Base-by-base conservation (phyloP, 1,140 invertebrate genomes). In the Drosophila arawakana region DNA sequence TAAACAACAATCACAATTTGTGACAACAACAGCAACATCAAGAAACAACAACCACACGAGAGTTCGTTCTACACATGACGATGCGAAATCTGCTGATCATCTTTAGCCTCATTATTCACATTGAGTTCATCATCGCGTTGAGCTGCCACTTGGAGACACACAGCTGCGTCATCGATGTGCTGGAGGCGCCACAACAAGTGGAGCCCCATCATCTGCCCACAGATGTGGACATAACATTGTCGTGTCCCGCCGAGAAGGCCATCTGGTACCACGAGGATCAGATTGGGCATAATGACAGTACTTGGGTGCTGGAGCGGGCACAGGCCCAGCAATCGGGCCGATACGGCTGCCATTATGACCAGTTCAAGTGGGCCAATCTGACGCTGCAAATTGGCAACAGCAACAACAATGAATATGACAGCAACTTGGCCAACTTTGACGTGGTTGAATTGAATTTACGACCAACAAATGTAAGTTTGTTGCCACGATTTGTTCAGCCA, bases 1-100 rank as follows among this genome's bases (percentile, higher is more conserved):
- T 5, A 30, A 30, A 30, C 25, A 30, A 30, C 25, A 30, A 30
- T 30, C 25, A 30, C 25, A 30, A 5, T 30, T 5, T 30, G 25
- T 30, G 25, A 30, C 25, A 30, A 30, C 59, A 75, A 71, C 52
- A 61, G 44, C 66, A 71, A 74, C 55, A 43, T 30, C 70, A 74
- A 74, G 47, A 70, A 44, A n/a, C 58, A 34, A 2, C 15, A 55
- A 18, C 21, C 21, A 44, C 21, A 54, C 54, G 4, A 55, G 50
- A 21, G 43, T 63, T 59, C 60, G 43, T 63, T 59, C 68, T 54
- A 52, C 62, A 88, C 82, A 80, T 77, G 72, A 88, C 50, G 50
- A 88, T 83, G 83, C 76, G 62, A 83, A 86, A 86, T 68, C 49
- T 86, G 83, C 83, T 62, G 52, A 86, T 86, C 82, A 88, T 78